Evolutionary conservation across 2,888 invertebrate genomes (phyloP).

Genomic region (Monoplex corrugatus): DNA sequence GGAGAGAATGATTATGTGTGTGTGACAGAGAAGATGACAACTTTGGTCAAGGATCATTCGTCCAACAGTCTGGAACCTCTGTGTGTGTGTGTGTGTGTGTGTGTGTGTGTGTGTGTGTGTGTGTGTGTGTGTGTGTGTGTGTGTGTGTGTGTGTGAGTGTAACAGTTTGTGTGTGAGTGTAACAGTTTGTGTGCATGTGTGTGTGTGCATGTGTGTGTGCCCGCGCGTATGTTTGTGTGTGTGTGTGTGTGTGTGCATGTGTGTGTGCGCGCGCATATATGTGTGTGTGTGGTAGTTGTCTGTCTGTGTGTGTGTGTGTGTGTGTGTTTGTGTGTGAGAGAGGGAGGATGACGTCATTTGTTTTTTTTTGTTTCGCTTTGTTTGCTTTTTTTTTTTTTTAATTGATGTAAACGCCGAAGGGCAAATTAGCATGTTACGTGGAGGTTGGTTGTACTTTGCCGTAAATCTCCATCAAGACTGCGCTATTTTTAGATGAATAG

Average conservation of each 20-base stretch:
- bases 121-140: slow-evolving; percentile 16
- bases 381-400: too few species aligned
- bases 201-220: neutral
- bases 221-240: neutral
- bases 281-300: neutral
- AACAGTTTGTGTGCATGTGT: neutral
- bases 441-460: too few species aligned
- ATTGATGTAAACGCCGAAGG: too few species aligned
- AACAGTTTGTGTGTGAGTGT: slow-evolving; percentile 1
- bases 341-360: too few species aligned
- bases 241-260: neutral
- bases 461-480: too few species aligned
- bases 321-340: neutral
- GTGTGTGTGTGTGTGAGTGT: neutral
- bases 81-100: neutral
- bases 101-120: neutral
- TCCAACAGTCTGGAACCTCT: too few species aligned
- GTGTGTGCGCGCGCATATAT: neutral
- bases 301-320: neutral
- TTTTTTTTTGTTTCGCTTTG: too few species aligned
- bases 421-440: too few species aligned
- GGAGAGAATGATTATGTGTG: too few species aligned
- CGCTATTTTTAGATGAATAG: too few species aligned
- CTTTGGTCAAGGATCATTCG: too few species aligned
- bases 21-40: too few species aligned